Base-by-base conservation (phyloP, 1,140 invertebrate species). In the Euglossa dilemma region DNA sequence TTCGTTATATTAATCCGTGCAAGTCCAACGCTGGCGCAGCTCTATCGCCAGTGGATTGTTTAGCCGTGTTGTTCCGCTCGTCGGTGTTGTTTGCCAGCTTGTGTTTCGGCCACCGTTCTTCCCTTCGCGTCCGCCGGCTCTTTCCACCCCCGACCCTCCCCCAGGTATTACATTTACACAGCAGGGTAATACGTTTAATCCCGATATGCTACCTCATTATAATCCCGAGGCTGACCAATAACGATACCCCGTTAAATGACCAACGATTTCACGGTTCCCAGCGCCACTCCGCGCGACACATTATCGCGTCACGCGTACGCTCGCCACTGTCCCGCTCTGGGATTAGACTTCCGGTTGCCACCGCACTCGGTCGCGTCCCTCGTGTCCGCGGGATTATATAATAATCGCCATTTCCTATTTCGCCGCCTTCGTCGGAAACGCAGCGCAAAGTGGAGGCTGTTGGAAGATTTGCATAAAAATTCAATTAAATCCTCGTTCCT, bases 191-290 rank as follows among this genome's bases (percentile, higher is more conserved):
- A 61, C 77, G 64, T 81, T 87, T 88, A 87, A 88, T 88, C 86
- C 74, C 83, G 50, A 85, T 74, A 74, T 71, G 83, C 63, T 66
- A 63, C 20, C 78, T 85, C 83, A 87, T 87, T 88, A 88, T 87
- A 85, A 88, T 82, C 83, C 86, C 45, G 63, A 56, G 63, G 72
- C 59, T 87, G 83, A 74, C 87, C 83, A 82, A 79, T 87, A 87
- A 88, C 67, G 73, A 85, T 47, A 80, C 64, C 61, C 50, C 50
- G 72, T 87, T 87, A 85, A 88, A 87, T 85, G 86, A 85, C 74
- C 83, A 85, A 75, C 77, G 78, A 78, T 80, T 83, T 83, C 74
- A 54, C 23, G 66, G 36, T 7, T 12, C 28, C n/a, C 4, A 36
- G 14, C 36, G 23, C 12, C 23, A 16, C 43, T 25, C 45, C 56